These are phyloP conservation scores for Micrasema longulum DNA, from an alignment of 1,140 invertebrate genomes.

Conservation along the genomic window DNA sequence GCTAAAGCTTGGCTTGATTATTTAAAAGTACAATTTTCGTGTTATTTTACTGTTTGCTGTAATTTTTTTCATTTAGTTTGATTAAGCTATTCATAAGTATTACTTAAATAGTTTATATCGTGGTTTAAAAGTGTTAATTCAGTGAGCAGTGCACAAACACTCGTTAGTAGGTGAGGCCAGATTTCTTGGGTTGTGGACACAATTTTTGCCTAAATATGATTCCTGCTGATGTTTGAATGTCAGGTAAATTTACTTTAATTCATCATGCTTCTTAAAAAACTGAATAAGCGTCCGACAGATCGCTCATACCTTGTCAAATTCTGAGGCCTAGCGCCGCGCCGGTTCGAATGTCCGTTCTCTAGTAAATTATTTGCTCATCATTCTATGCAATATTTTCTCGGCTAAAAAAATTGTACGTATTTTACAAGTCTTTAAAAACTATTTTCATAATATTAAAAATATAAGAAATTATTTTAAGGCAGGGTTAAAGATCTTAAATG, in stretches of 20 bases:
- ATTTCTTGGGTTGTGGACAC: slow-evolving; percentile 14
- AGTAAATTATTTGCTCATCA: not conserved
- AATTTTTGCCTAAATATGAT: slow-evolving; percentile 23
- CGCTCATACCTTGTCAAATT: not conserved
- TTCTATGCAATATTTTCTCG: no score
- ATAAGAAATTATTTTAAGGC: slow-evolving; percentile 8
- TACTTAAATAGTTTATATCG: slow-evolving; percentile 2
- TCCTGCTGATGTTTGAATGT: not conserved
- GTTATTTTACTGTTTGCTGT: slow-evolving; percentile 21
- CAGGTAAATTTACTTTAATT: slow-evolving; percentile 30
- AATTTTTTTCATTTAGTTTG: not conserved
- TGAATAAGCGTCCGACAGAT: not conserved
- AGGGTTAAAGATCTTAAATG: slow-evolving; percentile 35
- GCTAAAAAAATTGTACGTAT: no score
- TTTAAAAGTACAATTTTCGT: not conserved
- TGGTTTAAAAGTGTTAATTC: slow-evolving; percentile 4
- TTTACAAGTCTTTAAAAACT: not conserved
- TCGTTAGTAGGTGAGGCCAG: slow-evolving; percentile 13
- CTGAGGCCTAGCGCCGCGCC: not conserved
- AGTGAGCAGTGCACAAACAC: not conserved
- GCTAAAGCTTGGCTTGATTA: slow-evolving; percentile 62
- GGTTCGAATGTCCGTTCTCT: slow-evolving; percentile 1
- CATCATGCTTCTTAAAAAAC: not conserved
- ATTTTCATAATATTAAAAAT: not conserved
- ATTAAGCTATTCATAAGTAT: not conserved